A percentile compares a stretch with the other conserved stretches of the same genome.
Conservation (phyloP, 2,888 invertebrate species). For the Trachelus iudaicus region DNA sequence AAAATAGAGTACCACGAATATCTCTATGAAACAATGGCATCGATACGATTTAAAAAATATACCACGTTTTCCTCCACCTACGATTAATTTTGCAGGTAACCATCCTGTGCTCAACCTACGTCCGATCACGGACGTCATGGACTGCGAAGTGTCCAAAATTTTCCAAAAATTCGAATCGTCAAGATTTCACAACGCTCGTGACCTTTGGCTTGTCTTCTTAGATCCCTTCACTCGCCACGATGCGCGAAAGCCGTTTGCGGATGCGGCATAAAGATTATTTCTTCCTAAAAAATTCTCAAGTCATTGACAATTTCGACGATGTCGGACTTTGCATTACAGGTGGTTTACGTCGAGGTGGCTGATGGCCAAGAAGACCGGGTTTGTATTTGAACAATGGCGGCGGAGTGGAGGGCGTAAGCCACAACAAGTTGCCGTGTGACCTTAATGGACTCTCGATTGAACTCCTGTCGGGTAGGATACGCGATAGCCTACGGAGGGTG, state of each 20-base stretch:
- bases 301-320: background rate
- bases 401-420: slow-evolving; percentile 33
- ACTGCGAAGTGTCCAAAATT: background rate
- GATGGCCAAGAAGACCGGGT: background rate
- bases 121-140: too few species aligned
- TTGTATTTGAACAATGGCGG: slow-evolving; percentile 36
- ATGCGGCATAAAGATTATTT: background rate
- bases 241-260: background rate
- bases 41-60: background rate
- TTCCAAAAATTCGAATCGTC: too few species aligned
- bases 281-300: background rate
- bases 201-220: too few species aligned
- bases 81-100: too few species aligned
- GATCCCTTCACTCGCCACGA: background rate
- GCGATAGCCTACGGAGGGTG: slow-evolving; percentile 2
- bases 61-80: background rate
- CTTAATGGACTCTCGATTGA: slow-evolving; percentile 53
- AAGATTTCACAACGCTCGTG: background rate
- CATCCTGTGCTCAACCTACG: too few species aligned
- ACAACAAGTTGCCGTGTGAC: slow-evolving; percentile 48
- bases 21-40: too few species aligned
- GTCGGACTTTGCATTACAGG: background rate
- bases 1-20: too few species aligned
- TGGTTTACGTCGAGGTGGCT: background rate
- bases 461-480: slow-evolving; percentile 31